Conservation (phyloP, 2,113 vertebrate genomes). For the Zosterops borbonicus region DNA sequence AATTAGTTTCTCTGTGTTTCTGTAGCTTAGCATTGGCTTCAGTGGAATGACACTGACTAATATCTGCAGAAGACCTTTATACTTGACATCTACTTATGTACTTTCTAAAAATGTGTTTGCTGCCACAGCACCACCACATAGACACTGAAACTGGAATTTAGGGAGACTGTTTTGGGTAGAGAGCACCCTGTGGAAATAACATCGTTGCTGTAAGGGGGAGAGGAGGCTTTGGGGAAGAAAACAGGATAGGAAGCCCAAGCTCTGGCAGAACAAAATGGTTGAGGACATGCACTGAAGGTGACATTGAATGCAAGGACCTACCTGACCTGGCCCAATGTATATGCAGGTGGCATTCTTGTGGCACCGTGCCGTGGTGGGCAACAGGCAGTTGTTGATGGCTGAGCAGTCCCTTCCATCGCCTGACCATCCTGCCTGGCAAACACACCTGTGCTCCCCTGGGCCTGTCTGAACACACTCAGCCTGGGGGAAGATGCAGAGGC, state of each 20-base stretch:
- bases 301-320: neutral
- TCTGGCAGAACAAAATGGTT: neutral
- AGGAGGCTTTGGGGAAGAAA: neutral
- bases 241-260: neutral
- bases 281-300: neutral
- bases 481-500: slow-evolving; percentile 61
- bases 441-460: slow-evolving; percentile 69
- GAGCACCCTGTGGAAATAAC: neutral
- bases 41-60: neutral
- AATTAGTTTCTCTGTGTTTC: neutral
- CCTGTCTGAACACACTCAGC: slow-evolving; percentile 82
- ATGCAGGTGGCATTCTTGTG: slow-evolving; percentile 86
- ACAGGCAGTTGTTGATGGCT: slow-evolving; percentile 85
- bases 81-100: neutral
- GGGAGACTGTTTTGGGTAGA: neutral
- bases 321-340: slow-evolving; percentile 89
- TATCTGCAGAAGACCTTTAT: neutral
- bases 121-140: neutral
- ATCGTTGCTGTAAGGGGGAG: neutral
- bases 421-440: slow-evolving; percentile 87
- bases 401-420: slow-evolving; percentile 84
- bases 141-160: neutral
- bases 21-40: neutral
- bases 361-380: slow-evolving; percentile 72
- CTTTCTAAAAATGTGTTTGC: neutral